Percentiles rank a stretch among this genome's conserved stretches.
Evolutionary conservation across 1,140 invertebrate species (phyloP).

Genomic region (Drosophila eugracilis): DNA sequence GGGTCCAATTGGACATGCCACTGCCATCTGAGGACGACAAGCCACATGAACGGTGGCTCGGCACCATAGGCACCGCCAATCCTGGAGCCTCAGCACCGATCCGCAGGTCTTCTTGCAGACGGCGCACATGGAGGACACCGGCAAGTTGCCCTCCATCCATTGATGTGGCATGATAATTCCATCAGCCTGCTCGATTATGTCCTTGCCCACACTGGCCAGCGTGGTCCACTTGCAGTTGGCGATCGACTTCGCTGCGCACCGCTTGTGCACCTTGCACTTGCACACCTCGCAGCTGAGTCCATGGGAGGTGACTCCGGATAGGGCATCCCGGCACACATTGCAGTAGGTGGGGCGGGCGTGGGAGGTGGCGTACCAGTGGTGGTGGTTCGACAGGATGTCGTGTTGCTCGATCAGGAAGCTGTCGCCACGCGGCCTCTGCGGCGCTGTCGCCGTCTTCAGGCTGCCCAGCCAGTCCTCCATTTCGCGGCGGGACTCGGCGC

Average conservation of each 20-base stretch:
- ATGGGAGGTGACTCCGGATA: conserved; percentile 96
- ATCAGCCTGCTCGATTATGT: conserved; percentile 96
- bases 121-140: conserved; percentile 96
- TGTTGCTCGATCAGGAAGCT: conserved; percentile 87
- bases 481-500: conserved; percentile 91
- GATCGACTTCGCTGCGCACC: conserved; percentile 95
- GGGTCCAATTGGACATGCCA: conserved; percentile 93
- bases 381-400: conserved; percentile 93
- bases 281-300: conserved; percentile 98
- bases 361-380: conserved; percentile 95
- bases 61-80: conserved; percentile 98
- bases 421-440: conserved; percentile 86
- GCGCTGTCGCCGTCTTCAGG: conserved; percentile 89
- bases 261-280: conserved; percentile 98
- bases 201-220: conserved; percentile 95
- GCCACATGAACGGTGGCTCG: conserved; percentile 95
- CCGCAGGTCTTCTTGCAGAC: conserved; percentile 99
- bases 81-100: conserved; percentile 96
- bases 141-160: conserved; percentile 98
- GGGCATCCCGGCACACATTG: conserved; percentile 96
- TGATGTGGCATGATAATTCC: conserved; percentile 98
- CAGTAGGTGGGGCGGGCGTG: conserved; percentile 98
- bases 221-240: conserved; percentile 99
- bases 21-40: conserved; percentile 91
- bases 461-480: conserved; percentile 96